Evolutionary conservation across 1,140 invertebrate genomes (phyloP).

Genomic region (Druon quercuslanigerum): DNA sequence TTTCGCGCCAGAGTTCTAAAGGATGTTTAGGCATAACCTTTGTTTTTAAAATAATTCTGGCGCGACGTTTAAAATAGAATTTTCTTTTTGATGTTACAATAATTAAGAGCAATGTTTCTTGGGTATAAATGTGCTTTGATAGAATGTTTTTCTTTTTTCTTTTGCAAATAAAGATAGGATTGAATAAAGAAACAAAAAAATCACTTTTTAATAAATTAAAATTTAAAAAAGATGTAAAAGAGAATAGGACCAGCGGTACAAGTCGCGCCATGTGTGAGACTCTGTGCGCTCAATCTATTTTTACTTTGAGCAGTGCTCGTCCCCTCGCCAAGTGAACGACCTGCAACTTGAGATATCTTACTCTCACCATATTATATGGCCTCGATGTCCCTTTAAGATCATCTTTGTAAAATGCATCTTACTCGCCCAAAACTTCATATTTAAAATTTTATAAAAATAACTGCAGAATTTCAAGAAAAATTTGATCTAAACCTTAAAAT

Average conservation of each 20-base stretch:
- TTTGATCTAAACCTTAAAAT: too few species aligned
- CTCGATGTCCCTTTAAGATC: slow-evolving; percentile 29
- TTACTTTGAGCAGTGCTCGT: slow-evolving; percentile 62
- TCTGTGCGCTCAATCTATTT: slow-evolving; percentile 72
- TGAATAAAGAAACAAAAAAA: neutral
- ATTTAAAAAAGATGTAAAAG: neutral
- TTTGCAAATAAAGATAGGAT: neutral
- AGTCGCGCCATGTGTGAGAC: slow-evolving; percentile 58
- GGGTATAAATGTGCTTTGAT: neutral
- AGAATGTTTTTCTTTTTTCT: neutral
- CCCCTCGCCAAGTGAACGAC: slow-evolving; percentile 74
- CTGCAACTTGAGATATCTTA: slow-evolving; percentile 73
- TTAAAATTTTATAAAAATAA: too few species aligned
- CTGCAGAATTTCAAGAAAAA: too few species aligned
- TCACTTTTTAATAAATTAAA: neutral
- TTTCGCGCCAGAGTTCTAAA: too few species aligned
- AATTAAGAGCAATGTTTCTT: too few species aligned
- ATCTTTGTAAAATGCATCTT: neutral
- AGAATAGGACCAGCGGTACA: slow-evolving; percentile 22
- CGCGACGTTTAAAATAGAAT: too few species aligned
- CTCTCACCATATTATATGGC: slow-evolving; percentile 41
- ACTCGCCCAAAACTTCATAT: too few species aligned
- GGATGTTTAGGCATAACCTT: too few species aligned
- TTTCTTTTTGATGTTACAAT: too few species aligned
- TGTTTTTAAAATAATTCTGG: too few species aligned